These are phyloP conservation scores for Colletes gigas DNA, from an alignment of 1,140 invertebrate genomes.

Conservation along the genomic window DNA sequence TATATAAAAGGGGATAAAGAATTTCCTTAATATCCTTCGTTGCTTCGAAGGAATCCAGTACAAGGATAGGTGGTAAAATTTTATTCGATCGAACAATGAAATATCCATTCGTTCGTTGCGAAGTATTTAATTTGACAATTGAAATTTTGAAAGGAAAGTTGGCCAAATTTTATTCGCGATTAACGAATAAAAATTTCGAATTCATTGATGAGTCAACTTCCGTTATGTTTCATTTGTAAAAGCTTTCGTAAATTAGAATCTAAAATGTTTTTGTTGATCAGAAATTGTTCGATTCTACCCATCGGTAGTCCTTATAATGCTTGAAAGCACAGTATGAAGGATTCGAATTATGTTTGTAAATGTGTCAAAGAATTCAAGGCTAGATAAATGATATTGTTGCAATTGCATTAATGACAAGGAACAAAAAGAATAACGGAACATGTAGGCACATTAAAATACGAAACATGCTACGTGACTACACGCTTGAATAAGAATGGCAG, in stretches of 20 bases:
- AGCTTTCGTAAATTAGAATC: no score
- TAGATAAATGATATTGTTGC: neutral
- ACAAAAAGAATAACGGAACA: constrained; percentile 4
- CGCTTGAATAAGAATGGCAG: constrained; percentile 23
- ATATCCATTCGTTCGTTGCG: no score
- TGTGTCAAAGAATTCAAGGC: constrained; percentile 10
- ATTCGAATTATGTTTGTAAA: neutral
- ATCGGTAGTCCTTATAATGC: neutral
- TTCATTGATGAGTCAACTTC: no score
- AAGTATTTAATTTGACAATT: no score
- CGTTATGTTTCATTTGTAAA: no score
- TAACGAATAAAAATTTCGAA: no score
- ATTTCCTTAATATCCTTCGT: neutral
- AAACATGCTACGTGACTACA: constrained; percentile 27
- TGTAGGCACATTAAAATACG: neutral
- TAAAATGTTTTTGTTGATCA: no score
- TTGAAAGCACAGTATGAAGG: neutral
- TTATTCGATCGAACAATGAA: no score
- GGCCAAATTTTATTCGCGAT: no score
- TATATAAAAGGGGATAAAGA: neutral
- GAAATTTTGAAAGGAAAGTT: no score
- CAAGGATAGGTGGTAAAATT: no score
- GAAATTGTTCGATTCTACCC: no score
- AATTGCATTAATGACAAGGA: neutral
- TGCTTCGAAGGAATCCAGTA: neutral